Conservation (phyloP, 2,888 invertebrate genomes). For the Alloscopus bannaensis region DNA sequence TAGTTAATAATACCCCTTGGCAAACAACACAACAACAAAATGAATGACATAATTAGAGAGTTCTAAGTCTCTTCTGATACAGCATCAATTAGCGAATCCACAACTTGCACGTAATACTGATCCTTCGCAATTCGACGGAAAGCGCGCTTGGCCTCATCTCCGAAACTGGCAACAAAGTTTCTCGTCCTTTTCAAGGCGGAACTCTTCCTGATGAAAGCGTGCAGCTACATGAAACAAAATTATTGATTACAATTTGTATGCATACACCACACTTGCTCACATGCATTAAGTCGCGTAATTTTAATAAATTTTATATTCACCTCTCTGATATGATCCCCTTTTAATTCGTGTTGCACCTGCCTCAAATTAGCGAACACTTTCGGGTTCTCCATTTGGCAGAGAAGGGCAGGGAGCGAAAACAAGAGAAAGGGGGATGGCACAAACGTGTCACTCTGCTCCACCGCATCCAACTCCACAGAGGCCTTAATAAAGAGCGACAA, state of each 20-base stretch:
- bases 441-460: slow-evolving; percentile 43
- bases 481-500: slow-evolving; percentile 64
- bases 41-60: too few relatives aligned
- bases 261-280: too few relatives aligned
- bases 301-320: slow-evolving; percentile 12
- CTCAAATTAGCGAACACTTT: slow-evolving; percentile 48
- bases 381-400: slow-evolving; percentile 67
- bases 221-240: slow-evolving; percentile 42
- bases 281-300: too few relatives aligned
- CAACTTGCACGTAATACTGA: slow-evolving; percentile 47
- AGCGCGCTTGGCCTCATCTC: slow-evolving; percentile 45
- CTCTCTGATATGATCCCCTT: slow-evolving; percentile 42
- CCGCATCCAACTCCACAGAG: slow-evolving; percentile 61
- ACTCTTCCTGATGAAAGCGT: slow-evolving; percentile 48
- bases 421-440: slow-evolving; percentile 61
- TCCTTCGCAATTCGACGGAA: slow-evolving; percentile 37
- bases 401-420: slow-evolving; percentile 67
- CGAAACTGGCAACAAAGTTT: slow-evolving; percentile 48
- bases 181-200: slow-evolving; percentile 32
- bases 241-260: too few relatives aligned
- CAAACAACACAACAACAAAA: too few relatives aligned
- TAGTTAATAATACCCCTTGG: too few relatives aligned
- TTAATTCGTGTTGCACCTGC: slow-evolving; percentile 38
- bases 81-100: slow-evolving; percentile 58
- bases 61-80: slow-evolving; percentile 16